phyloP scores from a whole-genome alignment of 2,797 vertebrate genomes.

The Sebastes trivittatus region DNA sequence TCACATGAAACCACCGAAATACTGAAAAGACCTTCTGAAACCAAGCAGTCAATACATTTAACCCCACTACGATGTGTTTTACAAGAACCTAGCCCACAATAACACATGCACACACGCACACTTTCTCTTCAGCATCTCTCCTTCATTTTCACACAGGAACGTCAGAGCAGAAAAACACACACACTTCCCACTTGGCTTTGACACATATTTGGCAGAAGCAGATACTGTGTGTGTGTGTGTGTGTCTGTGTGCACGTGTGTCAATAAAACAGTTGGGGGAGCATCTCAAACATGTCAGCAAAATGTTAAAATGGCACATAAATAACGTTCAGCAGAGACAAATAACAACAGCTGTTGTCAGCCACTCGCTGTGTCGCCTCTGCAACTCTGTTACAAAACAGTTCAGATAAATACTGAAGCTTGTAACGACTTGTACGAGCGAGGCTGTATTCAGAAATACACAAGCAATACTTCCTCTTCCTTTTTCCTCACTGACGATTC shows the following conservation, averaged over 20 bases:
- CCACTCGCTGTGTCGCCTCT: not conserved
- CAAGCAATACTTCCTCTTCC: not conserved
- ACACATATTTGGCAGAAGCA: conserved; percentile 44
- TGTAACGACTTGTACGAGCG: not conserved
- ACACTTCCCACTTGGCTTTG: conserved; percentile 41
- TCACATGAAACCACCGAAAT: not conserved
- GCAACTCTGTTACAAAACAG: not conserved
- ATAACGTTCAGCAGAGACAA: conserved; percentile 23
- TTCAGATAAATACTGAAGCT: not conserved
- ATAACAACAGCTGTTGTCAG: conserved; percentile 22
- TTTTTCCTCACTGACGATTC: not conserved
- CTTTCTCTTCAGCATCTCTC: not conserved
- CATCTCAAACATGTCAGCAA: conserved; percentile 18
- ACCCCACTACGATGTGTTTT: not conserved
- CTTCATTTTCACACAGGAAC: conserved; percentile 63
- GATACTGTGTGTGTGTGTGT: conserved; percentile 2
- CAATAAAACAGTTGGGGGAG: conserved; percentile 1
- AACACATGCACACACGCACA: not conserved
- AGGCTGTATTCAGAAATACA: not conserved
- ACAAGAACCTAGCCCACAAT: not conserved
- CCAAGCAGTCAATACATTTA: not conserved
- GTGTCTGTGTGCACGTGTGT: not conserved
- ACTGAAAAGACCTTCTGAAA: conserved; percentile 6
- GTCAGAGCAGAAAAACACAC: conserved; percentile 51
- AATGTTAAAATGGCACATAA: conserved; percentile 41